A percentile compares a stretch with the other conserved stretches of the same genome.
phyloP scores from a whole-genome alignment of 53 echinoderm and acorn worm genomes.

The Luidia sarsii region DNA sequence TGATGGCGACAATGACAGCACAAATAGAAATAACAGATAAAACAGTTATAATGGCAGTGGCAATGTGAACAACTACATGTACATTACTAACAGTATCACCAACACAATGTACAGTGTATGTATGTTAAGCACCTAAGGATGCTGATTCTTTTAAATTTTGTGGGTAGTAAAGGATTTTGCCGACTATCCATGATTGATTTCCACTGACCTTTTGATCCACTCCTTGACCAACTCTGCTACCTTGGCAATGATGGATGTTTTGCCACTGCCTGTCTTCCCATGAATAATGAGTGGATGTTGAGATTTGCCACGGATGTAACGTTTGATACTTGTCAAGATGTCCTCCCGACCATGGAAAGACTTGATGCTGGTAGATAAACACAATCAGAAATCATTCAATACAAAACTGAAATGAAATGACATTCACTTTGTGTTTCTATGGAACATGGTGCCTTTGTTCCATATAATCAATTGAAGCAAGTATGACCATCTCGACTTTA shows the following conservation, averaged over 20 bases:
- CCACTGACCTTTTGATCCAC: conserved; percentile 89
- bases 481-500: no score
- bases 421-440: neutral
- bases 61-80: neutral
- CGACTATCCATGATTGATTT: no score
- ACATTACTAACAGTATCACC: no score
- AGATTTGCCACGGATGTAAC: conserved; percentile 54
- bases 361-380: conserved; percentile 34
- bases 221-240: conserved; percentile 64
- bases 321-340: conserved; percentile 63
- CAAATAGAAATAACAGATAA: no score
- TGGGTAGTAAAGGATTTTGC: no score
- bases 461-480: no score
- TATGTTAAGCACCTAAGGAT: no score
- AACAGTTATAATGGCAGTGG: neutral
- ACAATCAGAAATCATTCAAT: neutral
- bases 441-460: no score
- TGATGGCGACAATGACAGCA: no score
- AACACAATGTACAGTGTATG: no score
- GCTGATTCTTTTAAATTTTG: no score
- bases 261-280: conserved; percentile 78
- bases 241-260: conserved; percentile 86
- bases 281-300: conserved; percentile 64
- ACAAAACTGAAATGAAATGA: no score
- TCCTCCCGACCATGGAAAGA: conserved; percentile 76